Evolutionary conservation across 92 coral and sea anemone species (phyloP).

Genomic region (Umimayanthus kanabou): DNA sequence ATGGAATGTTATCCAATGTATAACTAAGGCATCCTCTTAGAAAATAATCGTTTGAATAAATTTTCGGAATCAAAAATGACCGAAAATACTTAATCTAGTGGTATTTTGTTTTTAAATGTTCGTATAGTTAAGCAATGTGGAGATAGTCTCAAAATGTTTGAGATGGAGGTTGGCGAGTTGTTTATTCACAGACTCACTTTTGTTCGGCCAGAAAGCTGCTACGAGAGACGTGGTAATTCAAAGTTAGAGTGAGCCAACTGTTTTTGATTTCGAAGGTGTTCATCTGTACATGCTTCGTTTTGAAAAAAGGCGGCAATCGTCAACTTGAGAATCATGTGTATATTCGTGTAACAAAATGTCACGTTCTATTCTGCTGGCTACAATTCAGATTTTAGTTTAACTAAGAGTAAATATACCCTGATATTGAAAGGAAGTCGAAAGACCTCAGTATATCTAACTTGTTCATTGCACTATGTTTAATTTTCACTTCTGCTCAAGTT

Average conservation of each 20-base stretch:
- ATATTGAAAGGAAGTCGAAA: too few species aligned
- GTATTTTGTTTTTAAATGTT: neutral
- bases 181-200: neutral
- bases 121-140: neutral
- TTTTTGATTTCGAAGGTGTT: too few species aligned
- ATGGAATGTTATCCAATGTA: slow-evolving; percentile 48
- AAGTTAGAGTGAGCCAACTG: neutral
- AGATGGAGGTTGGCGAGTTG: neutral
- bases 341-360: too few species aligned
- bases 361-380: too few species aligned
- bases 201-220: neutral
- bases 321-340: too few species aligned
- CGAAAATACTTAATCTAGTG: neutral
- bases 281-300: neutral
- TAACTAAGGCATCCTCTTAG: slow-evolving; percentile 51
- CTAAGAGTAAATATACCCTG: too few species aligned
- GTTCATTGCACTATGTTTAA: too few species aligned
- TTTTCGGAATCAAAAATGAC: neutral
- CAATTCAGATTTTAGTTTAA: too few species aligned
- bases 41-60: slow-evolving; percentile 1
- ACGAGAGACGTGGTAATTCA: neutral
- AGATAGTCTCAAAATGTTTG: neutral
- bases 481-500: too few species aligned
- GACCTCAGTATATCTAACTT: too few species aligned
- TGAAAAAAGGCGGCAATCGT: too few species aligned